A percentile compares a stretch with the other conserved stretches of the same genome.
Evolutionary conservation across 1,140 invertebrate species (phyloP).

Genomic region (Drosophila repleta): DNA sequence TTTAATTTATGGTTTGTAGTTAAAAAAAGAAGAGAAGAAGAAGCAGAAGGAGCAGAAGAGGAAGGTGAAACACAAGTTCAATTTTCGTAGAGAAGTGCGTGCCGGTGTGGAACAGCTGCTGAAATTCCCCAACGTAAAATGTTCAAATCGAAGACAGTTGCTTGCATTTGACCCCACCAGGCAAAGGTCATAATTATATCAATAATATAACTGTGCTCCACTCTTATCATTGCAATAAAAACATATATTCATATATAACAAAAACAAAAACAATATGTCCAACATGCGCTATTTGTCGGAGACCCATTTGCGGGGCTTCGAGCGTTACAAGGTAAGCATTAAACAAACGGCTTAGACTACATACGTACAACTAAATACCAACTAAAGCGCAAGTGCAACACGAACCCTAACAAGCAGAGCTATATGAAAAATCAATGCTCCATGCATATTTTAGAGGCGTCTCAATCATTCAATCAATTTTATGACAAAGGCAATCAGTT

Average conservation of each 20-base stretch:
- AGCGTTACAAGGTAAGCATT: constrained; percentile 91
- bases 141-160: constrained; percentile 36
- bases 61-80: too few relatives aligned
- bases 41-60: constrained; percentile 3
- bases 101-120: constrained; percentile 9
- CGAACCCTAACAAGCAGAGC: not conserved
- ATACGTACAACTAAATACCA: too few relatives aligned
- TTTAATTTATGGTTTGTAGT: constrained; percentile 64
- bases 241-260: constrained; percentile 11
- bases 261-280: constrained; percentile 52
- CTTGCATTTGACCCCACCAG: constrained; percentile 1
- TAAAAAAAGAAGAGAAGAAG: constrained; percentile 10
- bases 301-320: constrained; percentile 91
- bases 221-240: constrained; percentile 45
- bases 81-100: constrained; percentile 22
- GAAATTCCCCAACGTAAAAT: constrained; percentile 18
- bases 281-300: constrained; percentile 88
- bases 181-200: constrained; percentile 42
- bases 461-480: constrained; percentile 34
- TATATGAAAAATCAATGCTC: constrained; percentile 60
- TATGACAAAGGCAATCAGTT: constrained; percentile 6
- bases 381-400: not conserved
- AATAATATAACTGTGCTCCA: constrained; percentile 26
- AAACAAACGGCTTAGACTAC: not conserved
- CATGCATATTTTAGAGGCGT: constrained; percentile 13